A percentile compares a stretch with the other conserved stretches of the same genome.
Conservation (phyloP, 2,113 vertebrate species). For the Semicossyphus pulcher region DNA sequence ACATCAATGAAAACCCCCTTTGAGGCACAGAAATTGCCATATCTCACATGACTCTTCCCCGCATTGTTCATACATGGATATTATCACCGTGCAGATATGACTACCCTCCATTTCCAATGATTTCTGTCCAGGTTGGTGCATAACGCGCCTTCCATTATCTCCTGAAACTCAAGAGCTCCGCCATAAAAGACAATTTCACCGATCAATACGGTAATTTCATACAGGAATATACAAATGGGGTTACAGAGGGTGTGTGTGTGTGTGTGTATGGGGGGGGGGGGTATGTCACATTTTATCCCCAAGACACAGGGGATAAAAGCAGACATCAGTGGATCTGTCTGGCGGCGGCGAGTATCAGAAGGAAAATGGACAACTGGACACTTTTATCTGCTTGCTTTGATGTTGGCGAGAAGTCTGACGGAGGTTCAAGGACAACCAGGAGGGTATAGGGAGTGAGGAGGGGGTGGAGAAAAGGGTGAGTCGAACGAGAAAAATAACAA, state of each 20-base stretch:
- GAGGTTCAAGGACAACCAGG: constrained; percentile 73
- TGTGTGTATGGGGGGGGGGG: constrained; percentile 7
- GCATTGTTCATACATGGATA: constrained; percentile 27
- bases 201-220: constrained; percentile 79
- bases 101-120: constrained; percentile 70
- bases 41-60: constrained; percentile 3
- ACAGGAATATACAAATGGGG: constrained; percentile 70
- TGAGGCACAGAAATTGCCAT: not conserved
- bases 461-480: not conserved
- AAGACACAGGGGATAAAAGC: constrained; percentile 60
- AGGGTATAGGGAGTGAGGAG: not conserved
- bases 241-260: constrained; percentile 1
- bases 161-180: constrained; percentile 74
- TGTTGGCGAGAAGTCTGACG: constrained; percentile 55
- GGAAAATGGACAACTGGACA: constrained; percentile 69
- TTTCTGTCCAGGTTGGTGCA: constrained; percentile 73
- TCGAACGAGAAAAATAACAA: constrained; percentile 34
- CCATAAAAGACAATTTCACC: constrained; percentile 68
- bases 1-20: constrained; percentile 4
- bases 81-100: constrained; percentile 50
- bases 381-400: constrained; percentile 74
- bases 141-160: constrained; percentile 74
- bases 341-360: constrained; percentile 36
- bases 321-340: constrained; percentile 70
- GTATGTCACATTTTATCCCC: constrained; percentile 66